A percentile compares a stretch with the other conserved stretches of the same genome.
Evolutionary conservation across 2,113 vertebrate species (phyloP).

Genomic region (Pyxicephalus adspersus): DNA sequence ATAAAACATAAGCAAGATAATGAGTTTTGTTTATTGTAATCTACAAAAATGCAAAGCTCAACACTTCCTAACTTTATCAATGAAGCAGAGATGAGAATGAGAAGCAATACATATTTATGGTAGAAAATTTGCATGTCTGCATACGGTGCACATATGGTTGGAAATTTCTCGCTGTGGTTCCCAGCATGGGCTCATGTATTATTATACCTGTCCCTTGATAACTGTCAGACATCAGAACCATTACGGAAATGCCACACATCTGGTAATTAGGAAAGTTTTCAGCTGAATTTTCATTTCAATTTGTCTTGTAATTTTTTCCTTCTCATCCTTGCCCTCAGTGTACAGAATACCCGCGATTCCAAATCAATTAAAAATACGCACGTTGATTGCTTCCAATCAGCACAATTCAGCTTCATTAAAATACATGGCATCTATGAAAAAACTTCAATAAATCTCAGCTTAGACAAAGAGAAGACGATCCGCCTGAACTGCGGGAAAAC

Average conservation of each 20-base stretch:
- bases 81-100: constrained; percentile 8
- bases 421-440: constrained; percentile 20
- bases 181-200: constrained; percentile 39
- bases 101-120: constrained; percentile 40
- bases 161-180: constrained; percentile 41
- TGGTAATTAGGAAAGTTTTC: constrained; percentile 56
- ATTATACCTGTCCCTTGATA: constrained; percentile 55
- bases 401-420: constrained; percentile 45
- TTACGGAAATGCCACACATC: constrained; percentile 56
- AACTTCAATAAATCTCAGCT: constrained; percentile 40
- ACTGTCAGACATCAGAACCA: constrained; percentile 33
- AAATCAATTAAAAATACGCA: constrained; percentile 45
- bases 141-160: constrained; percentile 49
- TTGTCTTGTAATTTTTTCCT: not conserved
- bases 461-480: constrained; percentile 11
- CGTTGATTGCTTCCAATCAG: constrained; percentile 31
- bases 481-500: not conserved
- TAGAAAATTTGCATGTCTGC: constrained; percentile 43
- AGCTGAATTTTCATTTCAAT: constrained; percentile 38
- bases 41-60: no score
- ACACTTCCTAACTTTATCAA: not conserved
- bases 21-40: no score
- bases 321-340: constrained; percentile 22
- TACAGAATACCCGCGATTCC: constrained; percentile 32
- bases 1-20: no score